Conservation (phyloP, 2,888 invertebrate genomes). For the Tuberolachnus salignus region DNA sequence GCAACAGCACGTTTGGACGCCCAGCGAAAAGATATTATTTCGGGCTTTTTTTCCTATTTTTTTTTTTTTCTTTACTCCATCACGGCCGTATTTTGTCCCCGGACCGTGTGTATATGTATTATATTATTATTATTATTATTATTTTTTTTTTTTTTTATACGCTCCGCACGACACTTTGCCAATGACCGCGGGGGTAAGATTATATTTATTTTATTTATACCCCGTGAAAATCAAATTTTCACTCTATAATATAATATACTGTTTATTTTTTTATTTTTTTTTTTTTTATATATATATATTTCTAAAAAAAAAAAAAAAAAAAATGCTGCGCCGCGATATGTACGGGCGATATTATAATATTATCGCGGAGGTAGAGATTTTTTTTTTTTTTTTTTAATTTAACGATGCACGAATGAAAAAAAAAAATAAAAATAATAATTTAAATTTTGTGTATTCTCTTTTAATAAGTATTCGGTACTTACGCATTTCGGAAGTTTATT, state of each 20-base stretch:
- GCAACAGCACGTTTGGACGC: conserved; percentile 40
- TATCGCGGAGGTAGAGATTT: too few relatives aligned
- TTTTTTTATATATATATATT: too few relatives aligned
- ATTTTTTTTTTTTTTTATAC: background rate
- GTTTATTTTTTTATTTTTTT: too few relatives aligned
- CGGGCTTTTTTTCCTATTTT: conserved; percentile 3
- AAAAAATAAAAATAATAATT: too few relatives aligned
- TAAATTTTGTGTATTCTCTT: too few relatives aligned
- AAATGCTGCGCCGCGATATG: too few relatives aligned
- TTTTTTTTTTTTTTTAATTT: too few relatives aligned
- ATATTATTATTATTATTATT: background rate
- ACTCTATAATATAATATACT: background rate
- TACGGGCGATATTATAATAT: too few relatives aligned
- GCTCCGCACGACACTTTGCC: background rate
- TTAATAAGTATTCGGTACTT: too few relatives aligned
- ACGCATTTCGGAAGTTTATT: too few relatives aligned
- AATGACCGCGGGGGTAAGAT: background rate
- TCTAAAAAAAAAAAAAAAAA: too few relatives aligned
- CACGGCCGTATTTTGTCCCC: conserved; percentile 4
- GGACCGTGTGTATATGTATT: background rate
- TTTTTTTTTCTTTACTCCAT: background rate
- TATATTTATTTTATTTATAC: background rate
- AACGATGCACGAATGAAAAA: too few relatives aligned
- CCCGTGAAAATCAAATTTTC: background rate
- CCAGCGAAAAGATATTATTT: conserved; percentile 15